Percentiles rank a stretch among this genome's conserved stretches.
These are phyloP conservation scores for Nycticryphes semicollaris DNA, from an alignment of 2,113 vertebrate genomes.

Conservation along the genomic window DNA sequence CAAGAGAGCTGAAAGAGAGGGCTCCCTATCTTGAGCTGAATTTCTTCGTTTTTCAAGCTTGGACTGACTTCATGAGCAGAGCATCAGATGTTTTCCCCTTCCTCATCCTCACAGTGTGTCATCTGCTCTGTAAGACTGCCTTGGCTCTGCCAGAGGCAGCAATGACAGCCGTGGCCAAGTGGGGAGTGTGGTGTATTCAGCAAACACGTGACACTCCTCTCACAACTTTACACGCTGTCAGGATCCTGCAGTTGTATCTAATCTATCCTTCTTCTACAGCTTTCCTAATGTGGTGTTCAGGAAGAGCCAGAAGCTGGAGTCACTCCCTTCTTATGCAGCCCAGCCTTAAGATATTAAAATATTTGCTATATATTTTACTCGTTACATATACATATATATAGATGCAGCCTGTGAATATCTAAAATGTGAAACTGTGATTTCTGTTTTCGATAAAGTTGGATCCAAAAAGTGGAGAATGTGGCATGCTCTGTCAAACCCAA, in stretches of 20 bases:
- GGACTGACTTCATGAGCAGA: neutral
- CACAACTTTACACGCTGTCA: neutral
- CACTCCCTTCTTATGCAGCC: neutral
- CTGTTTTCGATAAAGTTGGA: neutral
- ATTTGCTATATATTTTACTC: neutral
- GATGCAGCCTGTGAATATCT: neutral
- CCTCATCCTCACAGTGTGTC: neutral
- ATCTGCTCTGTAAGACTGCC: neutral
- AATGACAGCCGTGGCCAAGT: neutral
- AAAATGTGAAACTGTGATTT: neutral
- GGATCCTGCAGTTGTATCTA: neutral
- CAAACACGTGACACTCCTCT: neutral
- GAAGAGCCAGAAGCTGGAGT: neutral
- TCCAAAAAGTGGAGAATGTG: rapidly evolving
- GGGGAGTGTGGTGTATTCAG: neutral
- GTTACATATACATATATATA: neutral
- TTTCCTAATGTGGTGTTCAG: neutral
- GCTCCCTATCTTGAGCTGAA: neutral
- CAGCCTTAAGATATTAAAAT: neutral
- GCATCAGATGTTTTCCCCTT: neutral
- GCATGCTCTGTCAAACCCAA: neutral
- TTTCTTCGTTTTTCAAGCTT: neutral
- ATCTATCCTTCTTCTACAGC: neutral
- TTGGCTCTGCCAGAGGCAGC: neutral
- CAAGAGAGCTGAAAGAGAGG: neutral